Evolutionary conservation across 2,797 vertebrate genomes (phyloP).

Genomic region (Neosilurus hyrtlii): DNA sequence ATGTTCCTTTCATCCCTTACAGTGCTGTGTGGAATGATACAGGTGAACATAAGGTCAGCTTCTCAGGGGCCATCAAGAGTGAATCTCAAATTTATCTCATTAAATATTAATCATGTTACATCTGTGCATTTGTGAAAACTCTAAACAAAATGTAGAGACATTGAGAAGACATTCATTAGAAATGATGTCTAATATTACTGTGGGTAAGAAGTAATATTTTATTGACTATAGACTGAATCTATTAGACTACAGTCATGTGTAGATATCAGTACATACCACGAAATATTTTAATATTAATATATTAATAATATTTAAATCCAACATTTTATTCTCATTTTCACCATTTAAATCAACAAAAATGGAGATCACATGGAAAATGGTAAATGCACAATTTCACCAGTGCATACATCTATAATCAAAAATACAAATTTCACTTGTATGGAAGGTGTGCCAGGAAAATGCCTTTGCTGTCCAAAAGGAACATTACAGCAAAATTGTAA

Average conservation of each 20-base stretch:
- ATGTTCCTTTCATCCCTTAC: neutral
- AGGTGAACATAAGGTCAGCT: neutral
- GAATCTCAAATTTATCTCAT: slow-evolving; percentile 63
- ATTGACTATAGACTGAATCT: neutral
- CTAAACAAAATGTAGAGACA: neutral
- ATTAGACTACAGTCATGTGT: neutral
- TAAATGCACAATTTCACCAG: too few species aligned
- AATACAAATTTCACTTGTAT: too few species aligned
- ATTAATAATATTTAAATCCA: too few species aligned
- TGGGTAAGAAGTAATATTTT: neutral
- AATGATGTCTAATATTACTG: neutral
- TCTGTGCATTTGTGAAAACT: neutral
- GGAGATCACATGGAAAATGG: too few species aligned
- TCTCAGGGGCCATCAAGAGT: neutral
- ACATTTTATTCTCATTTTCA: too few species aligned
- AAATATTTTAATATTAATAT: too few species aligned
- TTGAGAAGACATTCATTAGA: neutral
- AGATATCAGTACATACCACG: too few species aligned
- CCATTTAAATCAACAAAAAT: too few species aligned
- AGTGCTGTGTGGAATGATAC: neutral
- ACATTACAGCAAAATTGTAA: too few species aligned
- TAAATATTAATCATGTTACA: slow-evolving; percentile 51
- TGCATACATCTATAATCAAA: too few species aligned
- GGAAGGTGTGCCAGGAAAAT: too few species aligned
- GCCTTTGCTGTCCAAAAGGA: too few species aligned